A percentile compares a stretch with the other conserved stretches of the same genome.
Evolutionary conservation across 2,888 invertebrate species (phyloP).

Genomic region (Portevinia maculata): DNA sequence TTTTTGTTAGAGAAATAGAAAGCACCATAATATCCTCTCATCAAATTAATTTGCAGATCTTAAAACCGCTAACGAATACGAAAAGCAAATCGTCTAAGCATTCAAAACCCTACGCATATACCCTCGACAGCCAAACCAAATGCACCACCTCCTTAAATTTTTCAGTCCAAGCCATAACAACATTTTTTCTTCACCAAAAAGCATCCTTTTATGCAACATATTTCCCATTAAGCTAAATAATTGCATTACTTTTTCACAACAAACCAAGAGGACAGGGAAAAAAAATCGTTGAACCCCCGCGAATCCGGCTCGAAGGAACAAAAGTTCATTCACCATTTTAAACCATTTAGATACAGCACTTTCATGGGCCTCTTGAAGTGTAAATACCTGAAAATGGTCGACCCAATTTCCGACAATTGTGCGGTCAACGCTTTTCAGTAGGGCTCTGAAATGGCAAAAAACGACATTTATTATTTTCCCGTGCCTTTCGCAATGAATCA

Average conservation of each 20-base stretch:
- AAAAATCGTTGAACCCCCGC: conserved; percentile 23
- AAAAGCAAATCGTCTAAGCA: too few species aligned
- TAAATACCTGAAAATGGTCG: conserved; percentile 45
- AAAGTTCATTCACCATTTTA: conserved; percentile 66
- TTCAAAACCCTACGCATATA: too few species aligned
- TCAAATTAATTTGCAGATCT: too few species aligned
- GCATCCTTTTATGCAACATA: neutral
- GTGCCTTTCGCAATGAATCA: conserved; percentile 28
- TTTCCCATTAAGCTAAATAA: conserved; percentile 35
- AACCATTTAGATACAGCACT: conserved; percentile 59
- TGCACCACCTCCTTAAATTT: neutral
- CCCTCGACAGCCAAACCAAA: too few species aligned
- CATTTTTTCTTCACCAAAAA: neutral
- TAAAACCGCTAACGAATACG: too few species aligned
- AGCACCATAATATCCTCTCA: too few species aligned
- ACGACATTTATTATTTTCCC: conserved; percentile 3
- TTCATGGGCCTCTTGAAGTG: conserved; percentile 28
- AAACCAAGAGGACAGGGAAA: neutral
- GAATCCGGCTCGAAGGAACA: conserved; percentile 20
- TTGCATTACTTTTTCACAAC: conserved; percentile 40
- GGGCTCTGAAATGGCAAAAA: conserved; percentile 38
- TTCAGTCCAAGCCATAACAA: accelerated
- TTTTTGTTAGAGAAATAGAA: too few species aligned
- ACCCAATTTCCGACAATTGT: conserved; percentile 68
- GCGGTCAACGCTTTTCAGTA: conserved; percentile 68